These are phyloP conservation scores for Atta texana DNA, from an alignment of 1,140 invertebrate genomes.

Conservation along the genomic window DNA sequence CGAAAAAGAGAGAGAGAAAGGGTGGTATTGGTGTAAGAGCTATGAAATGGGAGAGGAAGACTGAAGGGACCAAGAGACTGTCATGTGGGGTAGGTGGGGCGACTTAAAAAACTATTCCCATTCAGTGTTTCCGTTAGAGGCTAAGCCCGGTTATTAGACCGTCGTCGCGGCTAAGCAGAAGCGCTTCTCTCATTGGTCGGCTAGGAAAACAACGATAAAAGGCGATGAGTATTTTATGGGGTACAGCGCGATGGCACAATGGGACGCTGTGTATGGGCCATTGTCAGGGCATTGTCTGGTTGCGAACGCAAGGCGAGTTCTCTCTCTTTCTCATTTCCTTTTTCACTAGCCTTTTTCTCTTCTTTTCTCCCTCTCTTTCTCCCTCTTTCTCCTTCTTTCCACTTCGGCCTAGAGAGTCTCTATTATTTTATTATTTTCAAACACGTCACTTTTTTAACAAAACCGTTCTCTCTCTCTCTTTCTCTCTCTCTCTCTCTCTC, in stretches of 20 bases:
- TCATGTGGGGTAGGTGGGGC: slow-evolving; percentile 67
- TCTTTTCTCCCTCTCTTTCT: slow-evolving; percentile 34
- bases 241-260: slow-evolving; percentile 79
- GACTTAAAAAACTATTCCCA: slow-evolving; percentile 81
- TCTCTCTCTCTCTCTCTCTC: slow-evolving; percentile 42
- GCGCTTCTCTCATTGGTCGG: slow-evolving; percentile 78
- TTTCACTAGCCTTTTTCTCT: not conserved
- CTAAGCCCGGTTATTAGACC: slow-evolving; percentile 78
- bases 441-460: slow-evolving; percentile 75
- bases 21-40: not conserved
- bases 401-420: slow-evolving; percentile 64
- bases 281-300: slow-evolving; percentile 80
- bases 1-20: not conserved
- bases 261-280: slow-evolving; percentile 79
- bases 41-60: not conserved
- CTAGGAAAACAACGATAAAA: slow-evolving; percentile 85
- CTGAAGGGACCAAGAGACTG: slow-evolving; percentile 40
- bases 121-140: slow-evolving; percentile 83
- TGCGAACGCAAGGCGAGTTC: slow-evolving; percentile 73
- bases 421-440: slow-evolving; percentile 85
- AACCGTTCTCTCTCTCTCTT: slow-evolving; percentile 19
- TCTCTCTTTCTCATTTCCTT: slow-evolving; percentile 46
- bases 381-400: not conserved
- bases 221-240: slow-evolving; percentile 86
- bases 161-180: slow-evolving; percentile 57